Conservation (phyloP, 2,113 vertebrate species). For the Ia io region DNA sequence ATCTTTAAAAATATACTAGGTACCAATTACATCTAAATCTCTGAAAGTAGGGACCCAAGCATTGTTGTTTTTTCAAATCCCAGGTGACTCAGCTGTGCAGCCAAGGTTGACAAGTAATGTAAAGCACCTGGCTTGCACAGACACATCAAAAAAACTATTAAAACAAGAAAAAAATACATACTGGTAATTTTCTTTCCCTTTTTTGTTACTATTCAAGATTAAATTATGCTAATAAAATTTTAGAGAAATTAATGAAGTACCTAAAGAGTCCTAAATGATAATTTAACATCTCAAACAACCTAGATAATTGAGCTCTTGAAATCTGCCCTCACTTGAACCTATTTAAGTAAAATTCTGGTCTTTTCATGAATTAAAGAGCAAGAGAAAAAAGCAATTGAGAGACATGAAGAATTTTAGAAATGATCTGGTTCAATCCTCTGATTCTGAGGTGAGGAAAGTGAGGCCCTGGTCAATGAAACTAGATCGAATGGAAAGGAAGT, state of each 20-base stretch:
- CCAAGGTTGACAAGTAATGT: neutral
- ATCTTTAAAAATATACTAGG: neutral
- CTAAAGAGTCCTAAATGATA: neutral
- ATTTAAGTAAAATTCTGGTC: constrained; percentile 4
- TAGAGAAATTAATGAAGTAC: constrained; percentile 3
- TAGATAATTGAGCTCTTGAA: constrained; percentile 45
- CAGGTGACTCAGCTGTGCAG: neutral
- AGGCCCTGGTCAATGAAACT: neutral
- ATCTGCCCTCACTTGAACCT: constrained; percentile 1
- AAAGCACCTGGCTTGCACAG: neutral
- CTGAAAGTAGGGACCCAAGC: neutral
- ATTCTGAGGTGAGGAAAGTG: neutral
- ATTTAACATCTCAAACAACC: constrained; percentile 12
- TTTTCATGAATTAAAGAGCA: neutral
- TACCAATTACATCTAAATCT: neutral
- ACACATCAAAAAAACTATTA: neutral
- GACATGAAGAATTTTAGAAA: neutral
- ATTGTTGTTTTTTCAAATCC: neutral
- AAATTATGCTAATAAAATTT: neutral
- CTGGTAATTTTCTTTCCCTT: neutral
- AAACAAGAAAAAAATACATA: neutral
- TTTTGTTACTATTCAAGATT: neutral
- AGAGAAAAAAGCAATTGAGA: neutral
- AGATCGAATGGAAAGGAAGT: neutral
- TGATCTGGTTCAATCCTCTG: neutral